Evolutionary conservation across 2,888 invertebrate genomes (phyloP).

Genomic region (Dimorphilus gyrociliatus): DNA sequence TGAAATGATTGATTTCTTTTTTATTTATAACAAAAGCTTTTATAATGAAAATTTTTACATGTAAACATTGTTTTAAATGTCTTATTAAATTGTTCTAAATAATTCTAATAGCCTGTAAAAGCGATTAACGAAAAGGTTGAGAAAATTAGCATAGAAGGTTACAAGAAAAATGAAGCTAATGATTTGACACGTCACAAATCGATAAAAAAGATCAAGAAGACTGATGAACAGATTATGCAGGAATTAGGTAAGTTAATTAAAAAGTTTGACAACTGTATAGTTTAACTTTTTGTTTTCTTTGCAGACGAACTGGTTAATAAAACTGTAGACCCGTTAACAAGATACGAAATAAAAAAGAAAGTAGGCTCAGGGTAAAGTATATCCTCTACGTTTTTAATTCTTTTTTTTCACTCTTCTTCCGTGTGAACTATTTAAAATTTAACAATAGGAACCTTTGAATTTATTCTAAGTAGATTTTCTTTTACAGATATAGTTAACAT

Average conservation of each 20-base stretch:
- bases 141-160: too few relatives aligned
- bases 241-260: constrained; percentile 44
- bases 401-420: background rate
- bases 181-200: constrained; percentile 5
- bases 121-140: too few relatives aligned
- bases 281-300: background rate
- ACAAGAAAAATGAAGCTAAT: constrained; percentile 3
- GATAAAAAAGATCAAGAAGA: constrained; percentile 51
- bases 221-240: constrained; percentile 58
- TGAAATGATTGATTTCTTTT: too few relatives aligned
- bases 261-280: background rate
- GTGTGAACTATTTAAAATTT: background rate
- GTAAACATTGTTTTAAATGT: too few relatives aligned
- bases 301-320: background rate
- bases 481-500: background rate
- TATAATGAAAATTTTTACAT: too few relatives aligned
- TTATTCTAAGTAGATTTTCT: too few relatives aligned
- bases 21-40: too few relatives aligned
- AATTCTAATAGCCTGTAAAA: too few relatives aligned
- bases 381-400: too few relatives aligned
- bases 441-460: too few relatives aligned
- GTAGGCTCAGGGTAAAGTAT: constrained; percentile 15
- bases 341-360: constrained; percentile 12
- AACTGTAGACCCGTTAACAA: constrained; percentile 11
- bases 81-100: too few relatives aligned